phyloP scores from a whole-genome alignment of 2,888 invertebrate genomes.

The Encarsia formosa region DNA sequence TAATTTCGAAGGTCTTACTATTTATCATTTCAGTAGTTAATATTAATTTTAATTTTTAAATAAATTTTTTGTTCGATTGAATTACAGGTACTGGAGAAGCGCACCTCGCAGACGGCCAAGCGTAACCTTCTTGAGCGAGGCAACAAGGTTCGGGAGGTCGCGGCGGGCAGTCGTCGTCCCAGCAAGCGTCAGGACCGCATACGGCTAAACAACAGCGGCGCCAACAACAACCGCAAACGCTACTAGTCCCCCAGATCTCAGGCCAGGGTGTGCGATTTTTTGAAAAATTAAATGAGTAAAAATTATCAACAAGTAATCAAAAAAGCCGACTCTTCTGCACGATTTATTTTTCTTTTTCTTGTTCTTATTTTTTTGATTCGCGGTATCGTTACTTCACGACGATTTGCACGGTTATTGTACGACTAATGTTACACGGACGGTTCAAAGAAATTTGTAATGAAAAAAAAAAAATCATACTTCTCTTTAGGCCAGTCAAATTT shows the following conservation, averaged over 20 bases:
- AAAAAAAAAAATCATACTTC: constrained; percentile 14
- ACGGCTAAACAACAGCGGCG: constrained; percentile 56
- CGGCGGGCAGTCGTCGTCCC: constrained; percentile 52
- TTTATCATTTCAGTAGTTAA: too few species aligned
- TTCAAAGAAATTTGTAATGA: too few species aligned
- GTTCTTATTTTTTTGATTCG: not conserved
- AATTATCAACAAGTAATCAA: not conserved
- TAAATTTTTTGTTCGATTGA: too few species aligned
- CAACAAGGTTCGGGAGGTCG: constrained; percentile 57
- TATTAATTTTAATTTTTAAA: too few species aligned
- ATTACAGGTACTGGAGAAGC: constrained; percentile 52
- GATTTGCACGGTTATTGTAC: constrained; percentile 29
- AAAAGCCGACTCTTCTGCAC: not conserved
- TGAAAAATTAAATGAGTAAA: not conserved
- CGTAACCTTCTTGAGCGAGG: constrained; percentile 55
- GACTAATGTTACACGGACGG: constrained; percentile 18
- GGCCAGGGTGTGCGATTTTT: constrained; percentile 38
- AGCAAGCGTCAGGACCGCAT: constrained; percentile 57
- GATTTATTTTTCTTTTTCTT: too few species aligned
- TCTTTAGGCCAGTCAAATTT: constrained; percentile 17
- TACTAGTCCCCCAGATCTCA: constrained; percentile 48
- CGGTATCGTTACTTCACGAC: constrained; percentile 25
- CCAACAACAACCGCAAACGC: constrained; percentile 63
- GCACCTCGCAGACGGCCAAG: constrained; percentile 52
- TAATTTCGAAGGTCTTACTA: too few species aligned